These are phyloP conservation scores for Mesembrinibis cayennensis DNA, from an alignment of 2,113 vertebrate species.

Conservation along the genomic window DNA sequence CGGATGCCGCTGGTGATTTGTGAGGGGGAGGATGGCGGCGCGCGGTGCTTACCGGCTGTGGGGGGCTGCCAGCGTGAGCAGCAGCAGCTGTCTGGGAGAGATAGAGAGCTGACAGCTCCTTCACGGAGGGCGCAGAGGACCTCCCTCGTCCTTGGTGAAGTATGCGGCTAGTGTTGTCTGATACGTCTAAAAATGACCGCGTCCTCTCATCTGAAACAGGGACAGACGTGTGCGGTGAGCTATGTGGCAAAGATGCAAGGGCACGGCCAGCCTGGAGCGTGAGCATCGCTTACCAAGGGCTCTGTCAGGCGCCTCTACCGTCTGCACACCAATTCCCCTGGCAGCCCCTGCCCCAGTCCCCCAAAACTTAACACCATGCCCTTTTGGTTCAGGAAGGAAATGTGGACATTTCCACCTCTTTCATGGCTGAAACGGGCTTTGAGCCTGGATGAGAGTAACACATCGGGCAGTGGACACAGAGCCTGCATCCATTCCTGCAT, in stretches of 20 bases:
- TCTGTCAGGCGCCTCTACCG: fast-evolving
- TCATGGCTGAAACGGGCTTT: not conserved
- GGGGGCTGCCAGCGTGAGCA: not conserved
- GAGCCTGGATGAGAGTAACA: not conserved
- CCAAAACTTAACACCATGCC: not conserved
- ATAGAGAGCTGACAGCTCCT: slow-evolving; percentile 79
- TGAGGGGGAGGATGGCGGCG: slow-evolving; percentile 23
- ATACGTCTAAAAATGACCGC: slow-evolving; percentile 42
- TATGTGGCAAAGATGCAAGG: fast-evolving
- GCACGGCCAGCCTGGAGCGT: not conserved
- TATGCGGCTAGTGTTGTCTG: not conserved
- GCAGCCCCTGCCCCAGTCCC: fast-evolving
- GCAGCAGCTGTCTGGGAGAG: slow-evolving; percentile 77
- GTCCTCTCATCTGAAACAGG: slow-evolving; percentile 74
- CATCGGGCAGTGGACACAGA: not conserved
- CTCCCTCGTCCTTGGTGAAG: slow-evolving; percentile 55
- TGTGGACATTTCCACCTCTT: not conserved
- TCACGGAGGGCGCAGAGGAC: slow-evolving; percentile 68
- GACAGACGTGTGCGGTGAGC: not conserved
- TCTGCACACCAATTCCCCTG: fast-evolving
- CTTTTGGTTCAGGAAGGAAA: not conserved
- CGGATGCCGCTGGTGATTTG: not conserved
- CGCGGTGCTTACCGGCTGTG: slow-evolving; percentile 75
- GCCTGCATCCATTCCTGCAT: not conserved
- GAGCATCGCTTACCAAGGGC: fast-evolving